Evolutionary conservation across 2,888 invertebrate genomes (phyloP), one percentile per base, ranked within the genome.

Genomic region (Prionchulus punctatus): DNA sequence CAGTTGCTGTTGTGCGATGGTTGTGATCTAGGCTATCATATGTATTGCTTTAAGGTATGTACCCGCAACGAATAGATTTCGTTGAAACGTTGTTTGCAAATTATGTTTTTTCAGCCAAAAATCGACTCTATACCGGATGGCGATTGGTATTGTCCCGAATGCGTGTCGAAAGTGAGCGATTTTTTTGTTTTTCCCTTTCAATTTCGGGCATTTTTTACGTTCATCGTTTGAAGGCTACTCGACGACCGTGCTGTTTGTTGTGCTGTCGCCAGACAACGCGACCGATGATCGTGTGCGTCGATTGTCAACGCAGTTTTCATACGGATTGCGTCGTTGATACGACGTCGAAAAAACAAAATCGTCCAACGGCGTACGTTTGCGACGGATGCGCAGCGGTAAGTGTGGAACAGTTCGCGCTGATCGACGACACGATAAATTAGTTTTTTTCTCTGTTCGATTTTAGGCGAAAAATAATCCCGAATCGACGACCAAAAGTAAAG

Each of bases 1-100:
- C 85, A 91, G 72, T 76, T 96, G 63, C 75, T 96, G 64, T 78
- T 96, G 27, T 96, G 96, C 74, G 96, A 96, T 75, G 88, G 91
- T 62, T 96, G 96, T 75, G 96, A 96, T 75, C 87, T 89, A 72
- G 96, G 94, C 53, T 94, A 92, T 75, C 96, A 96, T 76, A 94
- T 91, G 51, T 94, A 94, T 73, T 96, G 96, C 77, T 94, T 96
- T 79, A 89, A 87, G 76, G 74, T 74, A 55, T 47, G 23, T 21
- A 30, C 18, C 23, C 18, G 47, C 7, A 45, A 21, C 4, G 47
- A 12, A 7, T 12, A 21, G 23, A 45, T 21, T 7, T 21, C 4
- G 47, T 12, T 45, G 47, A 23, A 21, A 7, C n/a, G 30, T 18
- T 15, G 25, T 4, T n/a, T 47, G 7, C 4, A 12, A 21, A 47